phyloP scores from a whole-genome alignment of 2,888 invertebrate genomes.

The Bimastos eiseni region DNA sequence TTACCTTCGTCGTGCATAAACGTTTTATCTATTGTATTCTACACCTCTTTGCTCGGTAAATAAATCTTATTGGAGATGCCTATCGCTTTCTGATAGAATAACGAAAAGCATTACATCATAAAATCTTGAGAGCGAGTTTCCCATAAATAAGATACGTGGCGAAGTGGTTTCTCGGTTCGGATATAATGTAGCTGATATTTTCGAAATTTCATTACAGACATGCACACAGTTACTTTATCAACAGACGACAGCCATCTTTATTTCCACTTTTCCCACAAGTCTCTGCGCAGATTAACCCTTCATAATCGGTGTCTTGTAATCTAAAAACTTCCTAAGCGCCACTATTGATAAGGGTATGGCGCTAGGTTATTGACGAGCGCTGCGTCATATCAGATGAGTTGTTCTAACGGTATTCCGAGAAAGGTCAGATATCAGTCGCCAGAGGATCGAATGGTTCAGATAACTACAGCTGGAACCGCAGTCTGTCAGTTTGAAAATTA shows the following conservation, averaged over 20 bases:
- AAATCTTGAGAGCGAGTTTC: not conserved
- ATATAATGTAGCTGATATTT: not conserved
- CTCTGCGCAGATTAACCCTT: slow-evolving; percentile 16
- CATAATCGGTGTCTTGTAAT: too few species aligned
- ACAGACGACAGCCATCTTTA: not conserved
- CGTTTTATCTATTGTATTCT: too few species aligned
- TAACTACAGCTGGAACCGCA: too few species aligned
- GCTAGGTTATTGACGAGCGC: too few species aligned
- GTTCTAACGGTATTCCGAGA: too few species aligned
- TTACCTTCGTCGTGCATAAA: too few species aligned
- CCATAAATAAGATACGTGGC: not conserved
- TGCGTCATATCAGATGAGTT: too few species aligned
- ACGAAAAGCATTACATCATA: not conserved
- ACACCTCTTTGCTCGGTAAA: not conserved
- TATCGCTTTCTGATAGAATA: not conserved
- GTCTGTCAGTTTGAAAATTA: too few species aligned
- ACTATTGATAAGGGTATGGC: too few species aligned
- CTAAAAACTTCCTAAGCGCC: too few species aligned
- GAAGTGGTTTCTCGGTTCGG: not conserved
- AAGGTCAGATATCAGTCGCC: too few species aligned
- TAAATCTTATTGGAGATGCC: not conserved
- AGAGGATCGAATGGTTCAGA: too few species aligned
- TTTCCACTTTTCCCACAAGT: not conserved
- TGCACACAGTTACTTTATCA: not conserved
- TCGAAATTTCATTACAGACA: not conserved